Conservation (phyloP, 2,888 invertebrate species). For the Phoronis australis region DNA sequence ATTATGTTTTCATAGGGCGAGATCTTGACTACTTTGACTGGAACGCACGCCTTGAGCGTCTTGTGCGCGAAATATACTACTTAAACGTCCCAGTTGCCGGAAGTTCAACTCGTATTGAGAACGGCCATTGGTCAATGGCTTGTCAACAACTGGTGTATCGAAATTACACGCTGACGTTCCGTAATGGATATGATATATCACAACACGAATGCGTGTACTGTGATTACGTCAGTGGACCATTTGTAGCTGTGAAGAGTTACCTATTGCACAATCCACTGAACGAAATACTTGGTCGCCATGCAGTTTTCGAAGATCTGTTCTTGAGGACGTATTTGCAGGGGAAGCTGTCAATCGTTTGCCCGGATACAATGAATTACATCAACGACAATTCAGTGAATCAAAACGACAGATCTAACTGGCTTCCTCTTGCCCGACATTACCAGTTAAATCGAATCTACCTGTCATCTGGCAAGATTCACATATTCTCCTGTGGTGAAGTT, state of each 20-base stretch:
- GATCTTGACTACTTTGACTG: conserved; percentile 24
- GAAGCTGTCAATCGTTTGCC: conserved; percentile 27
- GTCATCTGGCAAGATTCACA: conserved; percentile 21
- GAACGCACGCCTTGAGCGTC: conserved; percentile 28
- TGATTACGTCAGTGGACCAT: conserved; percentile 37
- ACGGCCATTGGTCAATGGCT: conserved; percentile 33
- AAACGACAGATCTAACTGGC: conserved; percentile 7
- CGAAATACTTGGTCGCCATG: conserved; percentile 14
- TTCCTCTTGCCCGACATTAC: conserved; percentile 13
- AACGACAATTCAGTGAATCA: conserved; percentile 1
- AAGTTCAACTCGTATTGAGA: conserved; percentile 25
- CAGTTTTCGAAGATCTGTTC: conserved; percentile 39
- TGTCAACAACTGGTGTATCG: conserved; percentile 33
- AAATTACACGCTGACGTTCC: conserved; percentile 31
- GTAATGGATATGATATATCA: conserved; percentile 36
- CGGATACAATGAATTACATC: conserved; percentile 42
- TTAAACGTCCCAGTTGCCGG: conserved; percentile 24
- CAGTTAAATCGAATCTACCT: conserved; percentile 12
- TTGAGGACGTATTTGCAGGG: conserved; percentile 20
- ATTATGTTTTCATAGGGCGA: conserved; percentile 29
- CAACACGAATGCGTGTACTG: conserved; percentile 39
- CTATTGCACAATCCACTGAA: conserved; percentile 20
- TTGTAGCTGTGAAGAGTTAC: conserved; percentile 24
- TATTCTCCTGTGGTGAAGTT: conserved; percentile 14
- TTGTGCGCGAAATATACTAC: conserved; percentile 28